These are phyloP conservation scores for Nematostella vectensis DNA, from an alignment of 92 coral and sea anemone species.

Conservation along the genomic window DNA sequence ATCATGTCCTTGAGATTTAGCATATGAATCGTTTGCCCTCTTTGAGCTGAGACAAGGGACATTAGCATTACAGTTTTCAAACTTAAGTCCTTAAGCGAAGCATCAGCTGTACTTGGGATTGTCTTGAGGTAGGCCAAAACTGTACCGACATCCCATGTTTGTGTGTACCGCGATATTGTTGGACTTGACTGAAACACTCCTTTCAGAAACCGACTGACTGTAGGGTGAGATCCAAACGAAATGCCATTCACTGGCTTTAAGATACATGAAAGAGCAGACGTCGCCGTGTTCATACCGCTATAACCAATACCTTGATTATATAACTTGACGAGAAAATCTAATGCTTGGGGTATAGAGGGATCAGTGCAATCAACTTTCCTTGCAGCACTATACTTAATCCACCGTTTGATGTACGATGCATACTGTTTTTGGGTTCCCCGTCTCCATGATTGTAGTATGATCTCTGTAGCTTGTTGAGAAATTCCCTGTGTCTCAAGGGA, in stretches of 20 bases:
- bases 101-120: slow-evolving; percentile 1
- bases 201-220: slow-evolving; percentile 13
- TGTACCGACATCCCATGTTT: slow-evolving; percentile 35
- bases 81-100: slow-evolving; percentile 13
- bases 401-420: slow-evolving; percentile 12
- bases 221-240: slow-evolving; percentile 28
- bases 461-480: slow-evolving; percentile 9
- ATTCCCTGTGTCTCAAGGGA: no score
- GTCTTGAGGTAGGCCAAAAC: no score
- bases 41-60: slow-evolving; percentile 21
- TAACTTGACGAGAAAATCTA: slow-evolving; percentile 30
- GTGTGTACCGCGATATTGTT: slow-evolving; percentile 29
- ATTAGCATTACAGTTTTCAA: slow-evolving; percentile 13
- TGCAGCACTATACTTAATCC: slow-evolving; percentile 24
- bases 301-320: slow-evolving; percentile 19
- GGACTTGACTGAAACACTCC: slow-evolving; percentile 23
- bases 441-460: slow-evolving; percentile 39
- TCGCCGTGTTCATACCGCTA: slow-evolving; percentile 23
- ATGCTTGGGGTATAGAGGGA: slow-evolving; percentile 15
- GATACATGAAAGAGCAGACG: slow-evolving; percentile 15
- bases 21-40: slow-evolving; percentile 20
- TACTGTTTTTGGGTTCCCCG: no score
- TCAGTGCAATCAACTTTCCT: no score
- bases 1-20: slow-evolving; percentile 23
- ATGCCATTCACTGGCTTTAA: no score